Evolutionary conservation across 2,888 invertebrate species (phyloP).

Genomic region (Rhorus exstirpatorius): DNA sequence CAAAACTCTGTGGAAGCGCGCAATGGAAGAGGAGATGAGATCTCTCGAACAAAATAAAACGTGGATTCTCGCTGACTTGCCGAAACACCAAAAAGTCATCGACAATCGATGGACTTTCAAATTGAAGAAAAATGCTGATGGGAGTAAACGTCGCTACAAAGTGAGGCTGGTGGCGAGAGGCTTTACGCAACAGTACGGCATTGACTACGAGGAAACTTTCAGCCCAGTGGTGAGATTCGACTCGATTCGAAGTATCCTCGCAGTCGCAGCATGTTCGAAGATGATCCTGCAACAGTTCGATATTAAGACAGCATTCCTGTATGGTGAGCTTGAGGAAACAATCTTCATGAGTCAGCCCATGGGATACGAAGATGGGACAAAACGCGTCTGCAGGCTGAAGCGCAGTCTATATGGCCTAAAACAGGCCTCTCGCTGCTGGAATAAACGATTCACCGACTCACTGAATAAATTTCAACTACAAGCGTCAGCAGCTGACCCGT

Average conservation of each 20-base stretch:
- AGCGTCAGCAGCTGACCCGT: constrained; percentile 72
- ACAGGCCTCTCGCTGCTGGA: constrained; percentile 78
- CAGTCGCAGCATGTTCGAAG: constrained; percentile 71
- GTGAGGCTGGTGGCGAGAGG: constrained; percentile 70
- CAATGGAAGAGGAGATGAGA: constrained; percentile 48
- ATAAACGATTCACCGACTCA: constrained; percentile 71
- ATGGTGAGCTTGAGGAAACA: constrained; percentile 77
- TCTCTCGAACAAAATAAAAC: constrained; percentile 40
- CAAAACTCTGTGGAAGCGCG: no score
- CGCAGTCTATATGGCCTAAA: constrained; percentile 78
- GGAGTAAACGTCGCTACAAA: constrained; percentile 69
- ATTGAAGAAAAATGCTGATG: constrained; percentile 68
- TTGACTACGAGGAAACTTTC: constrained; percentile 78
- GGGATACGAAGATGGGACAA: constrained; percentile 34
- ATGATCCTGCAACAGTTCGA: constrained; percentile 76
- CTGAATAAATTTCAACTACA: constrained; percentile 69
- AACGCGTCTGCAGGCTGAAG: constrained; percentile 73
- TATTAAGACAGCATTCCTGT: constrained; percentile 77
- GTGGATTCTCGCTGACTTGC: constrained; percentile 37
- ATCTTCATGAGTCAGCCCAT: constrained; percentile 80
- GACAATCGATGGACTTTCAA: constrained; percentile 71
- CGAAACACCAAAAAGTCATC: constrained; percentile 47
- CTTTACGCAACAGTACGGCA: constrained; percentile 70
- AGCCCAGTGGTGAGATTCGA: constrained; percentile 77
- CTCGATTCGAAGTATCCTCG: constrained; percentile 74